Conservation (phyloP, 2,113 vertebrate genomes). For the Hippotragus niger region DNA sequence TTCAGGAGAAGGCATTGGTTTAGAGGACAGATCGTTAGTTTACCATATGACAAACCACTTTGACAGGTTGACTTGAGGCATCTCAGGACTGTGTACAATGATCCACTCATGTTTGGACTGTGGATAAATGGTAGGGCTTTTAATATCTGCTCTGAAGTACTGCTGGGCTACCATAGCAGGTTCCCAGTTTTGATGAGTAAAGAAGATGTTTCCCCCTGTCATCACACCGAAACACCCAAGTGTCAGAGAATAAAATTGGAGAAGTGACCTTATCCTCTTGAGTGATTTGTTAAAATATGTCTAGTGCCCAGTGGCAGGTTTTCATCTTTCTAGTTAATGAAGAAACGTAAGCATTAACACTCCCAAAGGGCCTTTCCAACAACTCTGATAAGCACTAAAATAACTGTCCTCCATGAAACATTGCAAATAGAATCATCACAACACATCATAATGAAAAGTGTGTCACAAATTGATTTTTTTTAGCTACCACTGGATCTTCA, state of each 20-base stretch:
- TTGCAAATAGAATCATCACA: constrained; percentile 37
- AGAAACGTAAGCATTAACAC: constrained; percentile 6
- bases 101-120: not conserved
- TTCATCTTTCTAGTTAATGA: constrained; percentile 52
- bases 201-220: not conserved
- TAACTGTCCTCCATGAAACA: not conserved
- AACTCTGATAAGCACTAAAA: not conserved
- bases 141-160: not conserved
- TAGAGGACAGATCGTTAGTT: not conserved
- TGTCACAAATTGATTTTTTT: constrained; percentile 47
- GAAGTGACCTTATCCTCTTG: constrained; percentile 16
- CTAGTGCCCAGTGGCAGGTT: constrained; percentile 1
- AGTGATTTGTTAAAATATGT: not conserved
- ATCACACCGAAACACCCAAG: not conserved
- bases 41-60: not conserved
- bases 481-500: constrained; percentile 36
- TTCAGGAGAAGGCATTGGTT: not conserved
- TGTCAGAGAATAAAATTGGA: not conserved
- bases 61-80: not conserved
- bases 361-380: constrained; percentile 24
- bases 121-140: not conserved
- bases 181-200: not conserved
- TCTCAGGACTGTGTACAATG: not conserved
- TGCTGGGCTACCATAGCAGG: not conserved
- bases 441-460: constrained; percentile 29